Conservation (phyloP, 2,797 vertebrate species). For the Streptopelia turtur region DNA sequence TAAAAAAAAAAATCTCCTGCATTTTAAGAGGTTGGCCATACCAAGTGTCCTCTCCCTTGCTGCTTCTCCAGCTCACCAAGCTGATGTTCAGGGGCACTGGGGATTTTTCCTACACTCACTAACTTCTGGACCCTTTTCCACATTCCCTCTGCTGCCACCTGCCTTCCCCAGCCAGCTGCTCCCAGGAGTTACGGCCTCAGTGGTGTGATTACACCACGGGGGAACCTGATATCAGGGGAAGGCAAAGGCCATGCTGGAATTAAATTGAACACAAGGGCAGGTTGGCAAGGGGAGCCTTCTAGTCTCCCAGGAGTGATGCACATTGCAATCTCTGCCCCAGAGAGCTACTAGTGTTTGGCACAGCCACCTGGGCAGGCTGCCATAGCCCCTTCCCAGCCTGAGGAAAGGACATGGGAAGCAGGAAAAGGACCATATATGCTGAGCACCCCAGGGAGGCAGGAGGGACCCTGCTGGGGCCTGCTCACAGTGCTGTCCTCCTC, state of each 20-base stretch:
- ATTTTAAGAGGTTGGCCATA: neutral
- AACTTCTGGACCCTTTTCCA: neutral
- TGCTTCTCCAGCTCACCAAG: neutral
- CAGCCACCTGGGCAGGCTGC: neutral
- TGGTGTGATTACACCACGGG: too few relatives aligned
- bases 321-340: neutral
- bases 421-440: neutral
- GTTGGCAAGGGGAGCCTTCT: neutral
- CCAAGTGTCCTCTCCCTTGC: neutral
- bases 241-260: neutral
- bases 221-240: neutral
- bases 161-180: neutral
- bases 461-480: neutral
- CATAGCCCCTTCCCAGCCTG: neutral
- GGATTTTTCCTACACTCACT: neutral
- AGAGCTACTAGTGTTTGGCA: neutral
- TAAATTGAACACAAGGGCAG: neutral
- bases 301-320: neutral
- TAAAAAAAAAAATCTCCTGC: neutral
- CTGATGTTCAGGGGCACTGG: neutral
- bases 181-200: neutral
- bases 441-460: neutral
- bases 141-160: neutral
- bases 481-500: neutral
- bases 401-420: neutral